Conservation (phyloP, 1,140 invertebrate genomes). For the Drosophila ogumai region DNA sequence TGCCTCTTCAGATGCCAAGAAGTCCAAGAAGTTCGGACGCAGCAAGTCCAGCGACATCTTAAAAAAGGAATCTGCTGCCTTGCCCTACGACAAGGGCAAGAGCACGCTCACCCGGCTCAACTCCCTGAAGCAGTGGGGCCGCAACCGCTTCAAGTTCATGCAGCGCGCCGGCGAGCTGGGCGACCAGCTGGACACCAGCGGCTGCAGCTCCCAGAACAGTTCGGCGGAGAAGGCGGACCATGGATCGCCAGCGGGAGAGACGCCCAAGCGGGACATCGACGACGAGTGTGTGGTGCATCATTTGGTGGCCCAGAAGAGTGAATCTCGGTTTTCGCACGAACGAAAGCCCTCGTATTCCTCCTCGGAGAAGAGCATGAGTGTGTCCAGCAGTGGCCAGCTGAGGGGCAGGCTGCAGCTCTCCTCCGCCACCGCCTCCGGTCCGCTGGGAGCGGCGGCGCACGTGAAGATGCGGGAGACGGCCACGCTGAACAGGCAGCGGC, state of each 20-base stretch:
- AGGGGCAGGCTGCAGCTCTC: conserved; percentile 73
- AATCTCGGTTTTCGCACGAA: conserved; percentile 87
- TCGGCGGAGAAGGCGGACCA: conserved; percentile 68
- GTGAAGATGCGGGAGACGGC: conserved; percentile 91
- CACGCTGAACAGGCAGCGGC: conserved; percentile 86
- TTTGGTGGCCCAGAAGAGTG: conserved; percentile 77
- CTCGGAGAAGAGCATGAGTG: conserved; percentile 88
- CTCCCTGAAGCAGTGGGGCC: conserved; percentile 92
- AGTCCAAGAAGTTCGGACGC: conserved; percentile 85
- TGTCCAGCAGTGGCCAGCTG: conserved; percentile 77
- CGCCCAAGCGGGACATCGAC: conserved; percentile 84
- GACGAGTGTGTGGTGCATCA: conserved; percentile 88
- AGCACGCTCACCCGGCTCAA: conserved; percentile 90
- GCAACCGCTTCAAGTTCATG: conserved; percentile 90
- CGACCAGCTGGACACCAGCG: conserved; percentile 82
- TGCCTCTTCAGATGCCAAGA: conserved; percentile 46
- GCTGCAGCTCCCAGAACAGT: conserved; percentile 83
- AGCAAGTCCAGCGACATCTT: conserved; percentile 89
- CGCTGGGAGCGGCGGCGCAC: conserved; percentile 55
- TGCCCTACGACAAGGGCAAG: conserved; percentile 86
- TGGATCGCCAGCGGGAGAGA: conserved; percentile 22
- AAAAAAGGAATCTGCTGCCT: conserved; percentile 86
- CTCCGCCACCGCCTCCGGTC: conserved; percentile 15
- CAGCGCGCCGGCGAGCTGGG: conserved; percentile 86
- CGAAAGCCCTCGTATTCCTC: conserved; percentile 91